These are phyloP conservation scores for Chaenogobius annularis DNA, from an alignment of 2,113 vertebrate species.

Conservation along the genomic window DNA sequence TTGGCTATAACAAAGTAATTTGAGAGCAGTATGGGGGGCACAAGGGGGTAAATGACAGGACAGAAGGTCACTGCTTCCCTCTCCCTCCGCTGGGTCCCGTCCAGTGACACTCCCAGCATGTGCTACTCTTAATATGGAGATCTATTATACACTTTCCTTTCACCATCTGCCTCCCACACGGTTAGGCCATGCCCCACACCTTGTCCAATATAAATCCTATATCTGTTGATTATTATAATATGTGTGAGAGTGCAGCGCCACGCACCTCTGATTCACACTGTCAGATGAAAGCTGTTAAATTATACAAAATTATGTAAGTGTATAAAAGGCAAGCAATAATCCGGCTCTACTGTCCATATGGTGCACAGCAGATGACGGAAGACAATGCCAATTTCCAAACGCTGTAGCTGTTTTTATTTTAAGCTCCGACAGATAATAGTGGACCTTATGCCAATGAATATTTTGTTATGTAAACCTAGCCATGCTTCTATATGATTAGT, in stretches of 20 bases:
- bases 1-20: constrained; percentile 85
- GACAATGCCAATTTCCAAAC: neutral
- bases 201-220: constrained; percentile 35
- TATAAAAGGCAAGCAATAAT: constrained; percentile 29
- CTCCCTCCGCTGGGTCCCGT: constrained; percentile 72
- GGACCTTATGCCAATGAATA: neutral
- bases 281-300: constrained; percentile 33
- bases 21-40: constrained; percentile 75
- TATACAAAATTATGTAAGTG: constrained; percentile 42
- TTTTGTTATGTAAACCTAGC: neutral
- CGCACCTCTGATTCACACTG: constrained; percentile 30
- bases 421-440: constrained; percentile 5
- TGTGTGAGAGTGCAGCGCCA: constrained; percentile 27
- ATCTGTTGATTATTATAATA: constrained; percentile 8
- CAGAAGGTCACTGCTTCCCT: constrained; percentile 81
- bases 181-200: constrained; percentile 56
- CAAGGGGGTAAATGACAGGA: constrained; percentile 79
- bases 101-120: constrained; percentile 80
- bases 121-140: constrained; percentile 77
- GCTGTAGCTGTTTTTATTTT: constrained; percentile 6
- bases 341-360: constrained; percentile 22
- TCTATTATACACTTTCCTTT: constrained; percentile 76
- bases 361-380: constrained; percentile 2
- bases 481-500: neutral
- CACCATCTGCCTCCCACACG: constrained; percentile 76